phyloP scores from a whole-genome alignment of 2,113 vertebrate genomes.

The Vulpes lagopus region DNA sequence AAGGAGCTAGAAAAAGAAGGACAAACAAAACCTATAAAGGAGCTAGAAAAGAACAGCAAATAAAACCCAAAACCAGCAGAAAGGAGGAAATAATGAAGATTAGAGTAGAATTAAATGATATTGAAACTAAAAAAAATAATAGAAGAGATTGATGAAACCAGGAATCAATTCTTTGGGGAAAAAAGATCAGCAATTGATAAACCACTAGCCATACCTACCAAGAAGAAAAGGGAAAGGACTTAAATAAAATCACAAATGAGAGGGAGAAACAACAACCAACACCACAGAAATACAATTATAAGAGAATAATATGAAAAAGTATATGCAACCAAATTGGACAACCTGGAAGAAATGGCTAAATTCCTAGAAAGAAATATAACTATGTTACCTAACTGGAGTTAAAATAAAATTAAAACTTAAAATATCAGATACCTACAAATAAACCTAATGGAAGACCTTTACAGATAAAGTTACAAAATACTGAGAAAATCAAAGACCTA shows the following conservation, averaged over 20 bases:
- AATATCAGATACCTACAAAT: not conserved
- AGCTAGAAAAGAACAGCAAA: not conserved
- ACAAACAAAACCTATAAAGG: not conserved
- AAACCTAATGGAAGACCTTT: not conserved
- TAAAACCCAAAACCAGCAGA: not conserved
- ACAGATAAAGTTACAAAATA: not conserved
- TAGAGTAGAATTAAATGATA: not conserved
- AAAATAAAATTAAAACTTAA: not conserved
- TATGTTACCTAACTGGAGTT: not conserved
- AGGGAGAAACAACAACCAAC: not conserved
- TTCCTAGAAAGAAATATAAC: not conserved
- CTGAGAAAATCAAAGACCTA: not conserved
- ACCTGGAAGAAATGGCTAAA: not conserved
- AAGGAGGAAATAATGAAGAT: not conserved
- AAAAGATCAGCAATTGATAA: not conserved
- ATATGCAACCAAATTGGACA: not conserved
- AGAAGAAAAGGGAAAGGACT: not conserved
- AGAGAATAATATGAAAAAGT: not conserved
- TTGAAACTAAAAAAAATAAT: not conserved
- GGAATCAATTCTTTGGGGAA: not conserved
- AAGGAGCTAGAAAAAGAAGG: not conserved
- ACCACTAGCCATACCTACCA: not conserved
- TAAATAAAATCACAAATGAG: not conserved
- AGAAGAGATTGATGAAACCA: not conserved
- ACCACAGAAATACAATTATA: not conserved